Evolutionary conservation across 2,888 invertebrate species (phyloP).

Genomic region (Acanthosepion pharaonis): DNA sequence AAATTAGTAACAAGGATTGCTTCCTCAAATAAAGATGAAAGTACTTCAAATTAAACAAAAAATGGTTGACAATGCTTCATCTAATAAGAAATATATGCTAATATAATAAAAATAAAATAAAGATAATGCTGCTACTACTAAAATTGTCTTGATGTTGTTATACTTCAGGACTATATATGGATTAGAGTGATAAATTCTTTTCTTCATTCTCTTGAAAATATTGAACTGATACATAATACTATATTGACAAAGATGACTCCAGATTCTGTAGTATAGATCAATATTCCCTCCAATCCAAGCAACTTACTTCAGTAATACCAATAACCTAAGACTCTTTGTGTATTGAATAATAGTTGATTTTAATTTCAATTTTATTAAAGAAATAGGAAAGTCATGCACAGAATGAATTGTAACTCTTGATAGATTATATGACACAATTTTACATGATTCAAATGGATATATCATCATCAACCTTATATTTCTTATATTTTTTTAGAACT

Average conservation of each 20-base stretch:
- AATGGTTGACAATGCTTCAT: too few species aligned
- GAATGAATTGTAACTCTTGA: not conserved
- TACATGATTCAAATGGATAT: not conserved
- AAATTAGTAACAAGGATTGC: too few species aligned
- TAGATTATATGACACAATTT: not conserved
- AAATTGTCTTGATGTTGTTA: not conserved
- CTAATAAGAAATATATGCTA: too few species aligned
- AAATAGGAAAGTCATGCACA: not conserved
- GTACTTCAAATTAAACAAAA: too few species aligned
- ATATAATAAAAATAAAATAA: too few species aligned
- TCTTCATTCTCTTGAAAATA: not conserved
- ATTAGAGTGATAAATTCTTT: not conserved
- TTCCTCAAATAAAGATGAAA: too few species aligned
- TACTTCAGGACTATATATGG: not conserved
- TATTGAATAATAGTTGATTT: not conserved
- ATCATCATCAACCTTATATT: not conserved
- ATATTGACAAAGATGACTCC: not conserved
- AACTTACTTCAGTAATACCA: not conserved
- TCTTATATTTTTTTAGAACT: not conserved
- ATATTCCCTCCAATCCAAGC: not conserved
- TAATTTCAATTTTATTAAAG: not conserved
- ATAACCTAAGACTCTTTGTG: not conserved
- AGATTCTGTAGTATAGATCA: not conserved
- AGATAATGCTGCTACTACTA: too few species aligned
- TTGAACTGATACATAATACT: not conserved